Conservation (phyloP, 1,140 invertebrate genomes). For the Sycophila sp. region DNA sequence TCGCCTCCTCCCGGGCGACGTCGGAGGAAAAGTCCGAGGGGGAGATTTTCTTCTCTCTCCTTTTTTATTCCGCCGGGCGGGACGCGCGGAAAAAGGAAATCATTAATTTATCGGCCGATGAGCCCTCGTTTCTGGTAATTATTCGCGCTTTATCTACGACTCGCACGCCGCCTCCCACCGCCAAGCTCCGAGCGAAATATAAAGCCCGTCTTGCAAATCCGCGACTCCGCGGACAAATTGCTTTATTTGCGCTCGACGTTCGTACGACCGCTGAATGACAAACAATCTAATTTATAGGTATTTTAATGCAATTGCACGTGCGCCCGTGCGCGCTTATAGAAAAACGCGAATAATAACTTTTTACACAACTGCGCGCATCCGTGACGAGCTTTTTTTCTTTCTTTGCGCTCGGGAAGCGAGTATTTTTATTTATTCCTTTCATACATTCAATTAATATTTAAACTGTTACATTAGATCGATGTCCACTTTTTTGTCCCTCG, state of each 20-base stretch:
- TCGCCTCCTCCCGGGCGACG: neutral
- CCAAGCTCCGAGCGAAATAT: too few species aligned
- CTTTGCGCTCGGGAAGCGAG: neutral
- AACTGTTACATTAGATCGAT: constrained; percentile 12
- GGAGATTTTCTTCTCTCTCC: neutral
- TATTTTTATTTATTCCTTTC: neutral
- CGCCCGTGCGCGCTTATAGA: neutral
- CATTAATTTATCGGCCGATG: constrained; percentile 15
- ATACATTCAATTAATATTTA: constrained; percentile 31
- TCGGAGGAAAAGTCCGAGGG: neutral
- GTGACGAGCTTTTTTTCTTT: neutral
- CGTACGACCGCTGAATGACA: neutral
- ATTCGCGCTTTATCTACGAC: neutral
- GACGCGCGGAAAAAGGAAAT: neutral
- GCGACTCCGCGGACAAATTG: too few species aligned
- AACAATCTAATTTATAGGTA: neutral
- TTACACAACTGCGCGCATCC: neutral
- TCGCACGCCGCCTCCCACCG: too few species aligned
- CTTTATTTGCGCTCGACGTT: neutral
- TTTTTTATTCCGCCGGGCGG: neutral
- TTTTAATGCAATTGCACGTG: neutral
- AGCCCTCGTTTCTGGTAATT: constrained; percentile 5
- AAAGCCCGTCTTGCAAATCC: too few species aligned
- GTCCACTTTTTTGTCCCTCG: constrained; percentile 4
- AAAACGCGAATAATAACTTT: constrained; percentile 20